A percentile compares a stretch with the other conserved stretches of the same genome.
Evolutionary conservation across 1,140 invertebrate species (phyloP).

Genomic region (Neocloeon triangulifer): DNA sequence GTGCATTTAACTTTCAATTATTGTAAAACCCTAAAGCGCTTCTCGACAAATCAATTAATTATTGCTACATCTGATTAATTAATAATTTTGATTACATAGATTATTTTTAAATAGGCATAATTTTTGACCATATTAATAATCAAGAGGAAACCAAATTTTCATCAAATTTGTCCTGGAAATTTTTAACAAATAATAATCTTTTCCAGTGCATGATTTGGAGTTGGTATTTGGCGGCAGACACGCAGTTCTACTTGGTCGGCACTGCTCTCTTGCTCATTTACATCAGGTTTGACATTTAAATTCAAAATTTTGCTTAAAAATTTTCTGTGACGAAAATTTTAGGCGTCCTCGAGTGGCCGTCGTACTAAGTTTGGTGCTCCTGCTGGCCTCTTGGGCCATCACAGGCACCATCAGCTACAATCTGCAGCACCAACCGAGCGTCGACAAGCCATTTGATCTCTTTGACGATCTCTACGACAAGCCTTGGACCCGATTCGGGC

Average conservation of each 20-base stretch:
- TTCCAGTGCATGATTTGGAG: slow-evolving; percentile 18
- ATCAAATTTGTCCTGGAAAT: too few relatives aligned
- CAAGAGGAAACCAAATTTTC: too few relatives aligned
- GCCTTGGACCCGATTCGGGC: slow-evolving; percentile 19
- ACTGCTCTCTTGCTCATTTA: slow-evolving; percentile 15
- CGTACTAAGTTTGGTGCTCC: slow-evolving; percentile 11
- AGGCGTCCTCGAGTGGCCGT: slow-evolving; percentile 14
- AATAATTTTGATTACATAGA: too few relatives aligned
- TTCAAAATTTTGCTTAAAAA: too few relatives aligned
- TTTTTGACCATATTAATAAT: too few relatives aligned
- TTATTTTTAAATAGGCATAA: too few relatives aligned
- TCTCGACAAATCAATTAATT: too few relatives aligned
- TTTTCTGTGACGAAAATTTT: slow-evolving; percentile 2
- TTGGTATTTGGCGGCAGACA: slow-evolving; percentile 19
- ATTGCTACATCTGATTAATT: too few relatives aligned
- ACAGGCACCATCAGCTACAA: slow-evolving; percentile 16
- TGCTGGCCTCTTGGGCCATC: slow-evolving; percentile 18
- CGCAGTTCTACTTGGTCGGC: slow-evolving; percentile 17
- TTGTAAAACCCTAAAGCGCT: too few relatives aligned
- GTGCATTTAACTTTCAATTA: too few relatives aligned
- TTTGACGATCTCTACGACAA: slow-evolving; percentile 21
- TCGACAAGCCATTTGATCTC: slow-evolving; percentile 18
- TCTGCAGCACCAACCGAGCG: slow-evolving; percentile 15
- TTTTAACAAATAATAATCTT: too few relatives aligned
- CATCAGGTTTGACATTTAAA: too few relatives aligned